Evolutionary conservation across 2,888 invertebrate species (phyloP), one percentile per base, ranked within the genome.

Genomic region (Chrysolina americana): DNA sequence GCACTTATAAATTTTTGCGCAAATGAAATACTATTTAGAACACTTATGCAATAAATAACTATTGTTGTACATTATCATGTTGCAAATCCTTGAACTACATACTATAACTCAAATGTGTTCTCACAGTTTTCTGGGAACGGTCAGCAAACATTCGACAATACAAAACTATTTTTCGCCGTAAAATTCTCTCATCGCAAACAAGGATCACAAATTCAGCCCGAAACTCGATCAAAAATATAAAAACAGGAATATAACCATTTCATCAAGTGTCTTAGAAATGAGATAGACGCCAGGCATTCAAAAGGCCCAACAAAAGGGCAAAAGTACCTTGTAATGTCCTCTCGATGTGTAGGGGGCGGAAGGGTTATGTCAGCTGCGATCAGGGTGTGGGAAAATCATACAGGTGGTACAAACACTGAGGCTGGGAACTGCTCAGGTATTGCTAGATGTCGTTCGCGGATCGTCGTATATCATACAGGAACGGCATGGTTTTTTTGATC

Each of bases 351-450:
- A 68, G 80, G 79, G 85, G 85, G 84, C 83, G 85, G 85, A 85
- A 86, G 86, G 87, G 86, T 86, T 86, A 81, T 83, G 86, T 85
- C 86, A 86, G 86, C 85, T 86, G 86, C 81, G 78, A 73, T 73
- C 80, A 82, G 86, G 86, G 86, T 87, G 87, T 87, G 87, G 87
- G 87, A 87, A 87, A 84, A 83, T 85, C 80, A 77, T 85, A 86
- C 87, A 87, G 87, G 87, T 87, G 86, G 82, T 84, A 81, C 59
- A 28, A 59, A 59, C 36, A 36, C 36, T 3, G 59, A 59, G 59
- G 59, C 59, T 59, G 66, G 66, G 75, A 75, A 75, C 65, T 64
- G 59, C 65, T 75, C 75, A 75, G 75, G 75, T 75, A 75, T 66
- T 65, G n/a, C 68, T 48, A 19, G 65, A 56, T 68, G 50, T 68